A percentile compares a stretch with the other conserved stretches of the same genome.
Evolutionary conservation across 2,113 vertebrate species (phyloP).

Genomic region (Tricholaema leucomelas): DNA sequence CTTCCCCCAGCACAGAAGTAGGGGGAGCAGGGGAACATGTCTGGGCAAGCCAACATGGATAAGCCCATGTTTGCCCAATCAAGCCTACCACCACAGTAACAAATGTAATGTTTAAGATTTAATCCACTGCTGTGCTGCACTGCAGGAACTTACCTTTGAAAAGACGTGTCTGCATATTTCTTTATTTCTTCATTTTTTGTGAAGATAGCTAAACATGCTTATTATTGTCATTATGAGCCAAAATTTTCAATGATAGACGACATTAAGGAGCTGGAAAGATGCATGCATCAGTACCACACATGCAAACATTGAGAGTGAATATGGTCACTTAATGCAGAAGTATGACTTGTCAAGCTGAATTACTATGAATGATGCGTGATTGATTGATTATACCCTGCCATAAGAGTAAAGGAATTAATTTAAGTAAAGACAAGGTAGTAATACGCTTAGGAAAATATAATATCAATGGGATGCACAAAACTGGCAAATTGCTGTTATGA

Average conservation of each 20-base stretch:
- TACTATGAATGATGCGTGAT: slow-evolving; percentile 16
- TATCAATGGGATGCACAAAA: not conserved
- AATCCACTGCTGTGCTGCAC: not conserved
- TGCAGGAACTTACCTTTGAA: not conserved
- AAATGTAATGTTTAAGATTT: not conserved
- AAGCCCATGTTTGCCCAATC: too few species aligned
- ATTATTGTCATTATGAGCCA: not conserved
- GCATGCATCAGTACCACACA: not conserved
- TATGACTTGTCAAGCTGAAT: slow-evolving; percentile 6
- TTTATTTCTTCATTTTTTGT: not conserved
- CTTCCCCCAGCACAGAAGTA: too few species aligned
- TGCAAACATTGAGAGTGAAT: not conserved
- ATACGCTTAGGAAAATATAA: slow-evolving; percentile 25
- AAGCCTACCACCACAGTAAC: too few species aligned
- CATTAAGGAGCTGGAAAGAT: not conserved
- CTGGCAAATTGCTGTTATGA: not conserved
- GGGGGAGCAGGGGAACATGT: too few species aligned
- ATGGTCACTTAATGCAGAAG: slow-evolving; percentile 3
- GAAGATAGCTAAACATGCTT: not conserved
- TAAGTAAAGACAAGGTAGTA: slow-evolving; percentile 55
- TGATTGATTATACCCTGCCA: slow-evolving; percentile 55
- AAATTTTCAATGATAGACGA: not conserved
- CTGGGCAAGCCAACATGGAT: too few species aligned
- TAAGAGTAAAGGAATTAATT: slow-evolving; percentile 56
- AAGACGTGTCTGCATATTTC: not conserved